Conservation (phyloP, 2,797 vertebrate species). For the Podarcis lilfordi region DNA sequence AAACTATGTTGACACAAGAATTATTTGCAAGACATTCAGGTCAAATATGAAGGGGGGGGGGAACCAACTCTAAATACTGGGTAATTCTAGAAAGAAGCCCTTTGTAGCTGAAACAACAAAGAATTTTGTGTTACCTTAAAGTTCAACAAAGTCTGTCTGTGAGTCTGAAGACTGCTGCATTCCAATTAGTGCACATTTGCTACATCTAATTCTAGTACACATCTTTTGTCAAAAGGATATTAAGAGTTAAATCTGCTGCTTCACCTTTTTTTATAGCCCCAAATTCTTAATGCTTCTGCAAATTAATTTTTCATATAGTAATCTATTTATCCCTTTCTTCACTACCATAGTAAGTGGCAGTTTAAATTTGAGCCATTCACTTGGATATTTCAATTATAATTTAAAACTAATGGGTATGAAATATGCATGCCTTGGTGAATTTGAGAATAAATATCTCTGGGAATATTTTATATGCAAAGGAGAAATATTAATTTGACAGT, state of each 20-base stretch:
- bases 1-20: neutral
- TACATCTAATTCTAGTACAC: neutral
- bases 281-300: constrained; percentile 31
- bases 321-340: constrained; percentile 47
- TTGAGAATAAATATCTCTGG: constrained; percentile 45
- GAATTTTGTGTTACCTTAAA: neutral
- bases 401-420: constrained; percentile 56
- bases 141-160: neutral
- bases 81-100: neutral
- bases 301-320: constrained; percentile 61
- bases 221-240: neutral
- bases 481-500: constrained; percentile 57
- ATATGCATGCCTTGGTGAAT: constrained; percentile 55
- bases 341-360: constrained; percentile 39
- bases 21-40: neutral
- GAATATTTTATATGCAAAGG: constrained; percentile 44
- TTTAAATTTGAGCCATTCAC: constrained; percentile 57
- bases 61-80: neutral
- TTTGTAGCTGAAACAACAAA: neutral
- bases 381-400: constrained; percentile 65
- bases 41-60: neutral
- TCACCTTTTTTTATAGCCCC: constrained; percentile 43
- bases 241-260: constrained; percentile 44
- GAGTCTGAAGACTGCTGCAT: neutral
- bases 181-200: neutral